A percentile compares a stretch with the other conserved stretches of the same genome.
Conservation (phyloP, 2,797 vertebrate genomes). For the Sebastes oblongus region DNA sequence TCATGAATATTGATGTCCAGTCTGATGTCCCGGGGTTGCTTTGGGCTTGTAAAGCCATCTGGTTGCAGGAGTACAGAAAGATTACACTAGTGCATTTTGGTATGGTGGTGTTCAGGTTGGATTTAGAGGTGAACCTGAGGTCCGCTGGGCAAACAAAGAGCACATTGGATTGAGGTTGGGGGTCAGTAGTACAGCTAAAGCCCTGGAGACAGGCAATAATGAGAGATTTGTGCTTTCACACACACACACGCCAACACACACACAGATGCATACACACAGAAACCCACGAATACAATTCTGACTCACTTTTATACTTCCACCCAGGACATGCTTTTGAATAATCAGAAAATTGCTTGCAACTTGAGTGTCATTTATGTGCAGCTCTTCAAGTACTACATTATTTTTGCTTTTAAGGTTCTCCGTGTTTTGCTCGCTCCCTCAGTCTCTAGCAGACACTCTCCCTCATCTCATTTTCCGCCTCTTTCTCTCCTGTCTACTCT, state of each 20-base stretch:
- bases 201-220: constrained; percentile 32
- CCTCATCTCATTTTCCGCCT: neutral
- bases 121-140: constrained; percentile 55
- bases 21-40: constrained; percentile 51
- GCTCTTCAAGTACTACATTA: neutral
- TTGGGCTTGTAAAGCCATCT: constrained; percentile 49
- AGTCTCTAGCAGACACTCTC: neutral
- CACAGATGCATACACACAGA: neutral
- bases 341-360: constrained; percentile 17
- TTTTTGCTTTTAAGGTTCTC: neutral
- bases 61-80: constrained; percentile 34
- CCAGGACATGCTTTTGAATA: constrained; percentile 16
- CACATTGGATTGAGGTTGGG: neutral
- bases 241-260: neutral
- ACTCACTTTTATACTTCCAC: neutral
- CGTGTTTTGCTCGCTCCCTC: neutral
- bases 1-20: constrained; percentile 69
- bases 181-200: constrained; percentile 31
- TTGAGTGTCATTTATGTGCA: constrained; percentile 20
- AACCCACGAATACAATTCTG: neutral
- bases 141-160: constrained; percentile 42
- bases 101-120: constrained; percentile 28
- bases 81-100: constrained; percentile 45
- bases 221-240: constrained; percentile 32
- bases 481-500: neutral